Conservation (phyloP, 2,888 invertebrate genomes). For the Archaeoteleia sp. region DNA sequence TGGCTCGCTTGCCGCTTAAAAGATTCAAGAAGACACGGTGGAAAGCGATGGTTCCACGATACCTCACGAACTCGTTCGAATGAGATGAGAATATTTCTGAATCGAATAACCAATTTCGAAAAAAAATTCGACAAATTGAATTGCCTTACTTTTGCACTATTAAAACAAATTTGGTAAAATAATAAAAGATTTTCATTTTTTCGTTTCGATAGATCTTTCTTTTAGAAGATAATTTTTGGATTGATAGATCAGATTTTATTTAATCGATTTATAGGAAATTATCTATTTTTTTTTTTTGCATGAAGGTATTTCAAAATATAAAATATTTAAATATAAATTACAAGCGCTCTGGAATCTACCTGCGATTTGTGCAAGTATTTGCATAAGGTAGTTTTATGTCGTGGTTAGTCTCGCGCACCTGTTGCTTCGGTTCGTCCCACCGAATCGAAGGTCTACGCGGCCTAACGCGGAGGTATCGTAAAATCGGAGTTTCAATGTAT, state of each 20-base stretch:
- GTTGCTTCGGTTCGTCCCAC: conserved; percentile 72
- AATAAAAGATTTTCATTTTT: no score
- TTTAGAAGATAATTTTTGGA: no score
- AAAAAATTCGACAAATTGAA: conserved; percentile 63
- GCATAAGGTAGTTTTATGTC: conserved; percentile 66
- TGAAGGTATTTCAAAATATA: no score
- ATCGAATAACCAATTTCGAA: conserved; percentile 42
- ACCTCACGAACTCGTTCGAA: conserved; percentile 62
- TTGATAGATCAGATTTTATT: no score
- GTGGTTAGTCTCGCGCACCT: conserved; percentile 68
- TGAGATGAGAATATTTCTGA: conserved; percentile 41
- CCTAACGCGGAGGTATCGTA: conserved; percentile 51
- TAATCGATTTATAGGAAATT: no score
- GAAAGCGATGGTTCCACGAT: conserved; percentile 63
- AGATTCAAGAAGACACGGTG: conserved; percentile 63
- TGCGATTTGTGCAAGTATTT: conserved; percentile 71
- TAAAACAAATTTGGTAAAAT: no score
- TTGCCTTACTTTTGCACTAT: no score
- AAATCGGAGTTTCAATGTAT: conserved; percentile 54
- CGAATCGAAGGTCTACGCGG: conserved; percentile 70
- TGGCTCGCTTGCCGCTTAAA: conserved; percentile 68
- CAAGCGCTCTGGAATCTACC: conserved; percentile 54
- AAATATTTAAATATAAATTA: conserved; percentile 39
- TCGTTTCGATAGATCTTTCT: no score
- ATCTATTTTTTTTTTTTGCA: no score